Base-by-base conservation (phyloP, 30 jellyfish, hydroid and myxozoan genomes). In the Cassiopea xamachana region DNA sequence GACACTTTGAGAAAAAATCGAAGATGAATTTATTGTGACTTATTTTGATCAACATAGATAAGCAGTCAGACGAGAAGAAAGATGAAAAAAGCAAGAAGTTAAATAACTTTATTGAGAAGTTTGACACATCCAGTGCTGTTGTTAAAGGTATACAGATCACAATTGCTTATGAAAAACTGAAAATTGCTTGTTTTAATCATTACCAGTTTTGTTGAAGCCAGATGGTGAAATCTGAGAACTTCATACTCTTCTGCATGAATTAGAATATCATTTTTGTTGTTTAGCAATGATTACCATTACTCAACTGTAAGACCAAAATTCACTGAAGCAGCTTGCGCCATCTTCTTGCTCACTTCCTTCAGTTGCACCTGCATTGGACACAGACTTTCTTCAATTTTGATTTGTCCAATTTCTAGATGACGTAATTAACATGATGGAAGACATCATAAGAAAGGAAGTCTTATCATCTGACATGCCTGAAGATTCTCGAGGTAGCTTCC, bases 121-220 rank as follows among this genome's bases (percentile, higher is more conserved):
- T 64, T 68, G 90, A 82, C 45, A 50, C 64, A 39, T 60, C 90
- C 10, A 82, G 60, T 74, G 50, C 68, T n/a, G 48, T 67, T 46
- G 81, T 64, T 39, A 82, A 82, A 82, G 90, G 90, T 82, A 82
- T 7, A 15, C 27, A 1, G 49, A 45, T 18, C 51, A 76, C 8
- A 14, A 46, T 45, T 48, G 64, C n/a, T 45, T 48, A 46, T 55
- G 64, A 55, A 10, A 10, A 55, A 55, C 39, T 55, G 12, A 55
- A 55, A 0, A 55, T 55, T 55, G 10, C 64, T 10, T 3, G 12
- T 55, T 10, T 6, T 3, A 55, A 55, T 55, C 7, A 55, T 3
- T 55, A 55, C 64, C 64, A 55, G 12, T 10, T 55, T 6, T 55
- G 7, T 55, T 3, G 64, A 27, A 27, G 39, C 39, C 39, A 27